These are phyloP conservation scores for Monomorium pharaonis DNA, from an alignment of 1,140 invertebrate genomes.

Conservation along the genomic window DNA sequence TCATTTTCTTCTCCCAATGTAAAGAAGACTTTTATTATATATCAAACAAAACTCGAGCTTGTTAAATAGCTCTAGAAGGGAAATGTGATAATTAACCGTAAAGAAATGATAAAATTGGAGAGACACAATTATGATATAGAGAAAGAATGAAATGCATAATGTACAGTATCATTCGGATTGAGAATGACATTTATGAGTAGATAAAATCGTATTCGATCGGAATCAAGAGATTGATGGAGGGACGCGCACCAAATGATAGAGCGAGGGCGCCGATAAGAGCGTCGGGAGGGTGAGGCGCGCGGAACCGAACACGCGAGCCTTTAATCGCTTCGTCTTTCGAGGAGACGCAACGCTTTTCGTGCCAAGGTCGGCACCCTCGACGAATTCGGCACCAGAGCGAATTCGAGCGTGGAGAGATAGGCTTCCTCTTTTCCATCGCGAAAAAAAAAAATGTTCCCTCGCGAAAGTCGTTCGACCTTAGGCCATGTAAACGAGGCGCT, in stretches of 20 bases:
- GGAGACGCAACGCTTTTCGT: conserved; percentile 55
- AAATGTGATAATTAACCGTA: background rate
- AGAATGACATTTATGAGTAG: conserved; percentile 38
- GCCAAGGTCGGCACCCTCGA: conserved; percentile 66
- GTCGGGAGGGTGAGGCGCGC: background rate
- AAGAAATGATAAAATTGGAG: background rate
- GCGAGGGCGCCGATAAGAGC: conserved; percentile 44
- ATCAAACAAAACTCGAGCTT: background rate
- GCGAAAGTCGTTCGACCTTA: background rate
- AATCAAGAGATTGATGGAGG: conserved; percentile 29
- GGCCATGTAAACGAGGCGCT: background rate
- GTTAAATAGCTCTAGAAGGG: background rate
- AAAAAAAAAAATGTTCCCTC: background rate
- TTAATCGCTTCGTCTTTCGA: conserved; percentile 39
- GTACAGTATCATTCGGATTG: background rate
- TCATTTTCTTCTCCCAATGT: too few species aligned
- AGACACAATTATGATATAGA: conserved; percentile 4
- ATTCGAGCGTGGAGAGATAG: background rate
- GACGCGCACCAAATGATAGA: conserved; percentile 23
- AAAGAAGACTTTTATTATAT: too few species aligned
- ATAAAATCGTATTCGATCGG: conserved; percentile 14
- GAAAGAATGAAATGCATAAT: background rate
- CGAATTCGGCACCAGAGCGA: conserved; percentile 4
- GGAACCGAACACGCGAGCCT: conserved; percentile 31
- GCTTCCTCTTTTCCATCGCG: background rate